phyloP scores from a whole-genome alignment of 2,797 vertebrate species.

The Lateolabrax maculatus region DNA sequence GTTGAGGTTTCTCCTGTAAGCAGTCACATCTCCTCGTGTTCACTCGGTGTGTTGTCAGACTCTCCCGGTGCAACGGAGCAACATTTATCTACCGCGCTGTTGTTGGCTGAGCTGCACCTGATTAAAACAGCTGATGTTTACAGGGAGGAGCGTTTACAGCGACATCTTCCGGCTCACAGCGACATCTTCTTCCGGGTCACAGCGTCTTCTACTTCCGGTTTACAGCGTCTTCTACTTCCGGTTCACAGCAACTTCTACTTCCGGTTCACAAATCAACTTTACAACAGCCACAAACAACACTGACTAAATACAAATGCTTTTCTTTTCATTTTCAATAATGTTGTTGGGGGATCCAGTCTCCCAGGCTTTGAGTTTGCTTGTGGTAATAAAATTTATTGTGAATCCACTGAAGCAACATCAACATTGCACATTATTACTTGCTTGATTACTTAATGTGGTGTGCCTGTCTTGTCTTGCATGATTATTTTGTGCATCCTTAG shows the following conservation, averaged over 20 bases:
- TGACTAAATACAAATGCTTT: neutral
- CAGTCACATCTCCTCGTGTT: slow-evolving; percentile 45
- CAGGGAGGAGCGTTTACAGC: slow-evolving; percentile 15
- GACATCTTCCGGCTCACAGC: slow-evolving; percentile 32
- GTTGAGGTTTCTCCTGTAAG: slow-evolving; percentile 8
- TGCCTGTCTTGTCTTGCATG: neutral
- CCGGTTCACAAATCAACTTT: neutral
- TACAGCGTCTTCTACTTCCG: slow-evolving; percentile 58
- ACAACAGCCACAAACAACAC: neutral
- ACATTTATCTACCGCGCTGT: neutral
- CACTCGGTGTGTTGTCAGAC: slow-evolving; percentile 20
- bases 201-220: too few relatives aligned
- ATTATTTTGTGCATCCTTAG: neutral
- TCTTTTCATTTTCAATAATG: neutral
- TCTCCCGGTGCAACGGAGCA: neutral
- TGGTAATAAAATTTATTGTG: neutral
- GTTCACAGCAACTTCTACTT: neutral
- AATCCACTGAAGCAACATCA: too few relatives aligned
- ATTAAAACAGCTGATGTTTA: slow-evolving; percentile 51
- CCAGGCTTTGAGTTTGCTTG: too few relatives aligned
- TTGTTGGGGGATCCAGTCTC: too few relatives aligned
- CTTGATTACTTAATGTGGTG: neutral
- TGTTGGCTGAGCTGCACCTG: neutral
- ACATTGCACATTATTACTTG: neutral
- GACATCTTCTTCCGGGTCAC: neutral